Evolutionary conservation across 2,797 vertebrate species (phyloP).

Genomic region (Lagothrix lagotricha): DNA sequence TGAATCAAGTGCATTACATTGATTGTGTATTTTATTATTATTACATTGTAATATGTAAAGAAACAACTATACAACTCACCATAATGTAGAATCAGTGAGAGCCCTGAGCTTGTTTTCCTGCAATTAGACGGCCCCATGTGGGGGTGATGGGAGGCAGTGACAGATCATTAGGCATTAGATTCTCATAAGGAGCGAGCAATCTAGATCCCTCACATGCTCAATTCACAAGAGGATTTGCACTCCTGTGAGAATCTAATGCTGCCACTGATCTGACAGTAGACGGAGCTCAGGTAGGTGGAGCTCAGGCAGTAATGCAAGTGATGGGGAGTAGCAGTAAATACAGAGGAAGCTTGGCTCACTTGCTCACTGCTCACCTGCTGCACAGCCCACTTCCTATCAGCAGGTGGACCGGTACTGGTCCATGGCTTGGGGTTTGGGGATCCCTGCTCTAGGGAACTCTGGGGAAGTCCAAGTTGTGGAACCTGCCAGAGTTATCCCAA

Average conservation of each 20-base stretch:
- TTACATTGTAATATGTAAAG: background rate
- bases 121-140: background rate
- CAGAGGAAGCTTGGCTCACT: background rate
- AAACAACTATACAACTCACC: background rate
- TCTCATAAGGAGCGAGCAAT: background rate
- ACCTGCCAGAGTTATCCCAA: background rate
- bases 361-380: background rate
- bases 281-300: background rate
- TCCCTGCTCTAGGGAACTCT: background rate
- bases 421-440: background rate
- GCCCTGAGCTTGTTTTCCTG: background rate
- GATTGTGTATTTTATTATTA: background rate
- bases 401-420: background rate
- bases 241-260: background rate
- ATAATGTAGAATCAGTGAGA: background rate
- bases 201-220: background rate
- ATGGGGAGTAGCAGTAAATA: background rate
- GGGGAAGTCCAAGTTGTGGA: background rate
- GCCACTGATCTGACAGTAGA: background rate
- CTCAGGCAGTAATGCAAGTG: background rate
- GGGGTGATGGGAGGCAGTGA: background rate
- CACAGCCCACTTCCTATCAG: background rate
- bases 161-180: background rate
- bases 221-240: background rate
- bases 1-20: background rate